These are phyloP conservation scores for Malurus elegans DNA, from an alignment of 2,113 vertebrate genomes.

Conservation along the genomic window DNA sequence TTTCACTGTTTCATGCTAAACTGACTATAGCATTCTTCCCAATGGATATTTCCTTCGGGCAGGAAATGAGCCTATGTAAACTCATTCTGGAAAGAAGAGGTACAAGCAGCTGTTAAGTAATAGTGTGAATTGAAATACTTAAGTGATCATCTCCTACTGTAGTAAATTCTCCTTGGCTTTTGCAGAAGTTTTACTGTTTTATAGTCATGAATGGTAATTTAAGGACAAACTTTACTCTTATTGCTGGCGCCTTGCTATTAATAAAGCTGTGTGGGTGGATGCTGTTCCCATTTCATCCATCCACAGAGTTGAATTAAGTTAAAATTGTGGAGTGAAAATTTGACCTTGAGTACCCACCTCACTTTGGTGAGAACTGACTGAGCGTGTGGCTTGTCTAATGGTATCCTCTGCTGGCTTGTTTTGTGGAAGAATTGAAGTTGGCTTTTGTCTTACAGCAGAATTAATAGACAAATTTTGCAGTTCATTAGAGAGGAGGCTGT, in stretches of 20 bases:
- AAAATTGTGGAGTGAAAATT: background rate
- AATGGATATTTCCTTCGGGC: background rate
- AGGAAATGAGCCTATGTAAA: slow-evolving; percentile 13
- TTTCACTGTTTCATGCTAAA: background rate
- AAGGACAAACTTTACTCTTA: background rate
- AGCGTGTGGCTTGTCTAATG: accelerated
- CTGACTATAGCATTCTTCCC: background rate
- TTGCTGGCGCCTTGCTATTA: slow-evolving; percentile 29
- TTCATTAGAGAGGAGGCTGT: background rate
- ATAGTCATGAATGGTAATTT: background rate
- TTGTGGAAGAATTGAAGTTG: background rate
- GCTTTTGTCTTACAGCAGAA: background rate
- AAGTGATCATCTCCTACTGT: background rate
- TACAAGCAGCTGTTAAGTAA: background rate
- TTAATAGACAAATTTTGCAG: background rate
- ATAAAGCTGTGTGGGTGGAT: slow-evolving; percentile 4
- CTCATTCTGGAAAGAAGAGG: background rate
- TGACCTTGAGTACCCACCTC: background rate
- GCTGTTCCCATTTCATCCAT: background rate
- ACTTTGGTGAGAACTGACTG: background rate
- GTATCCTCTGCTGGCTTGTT: background rate
- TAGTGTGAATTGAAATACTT: background rate
- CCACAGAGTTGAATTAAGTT: background rate
- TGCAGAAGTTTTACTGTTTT: background rate
- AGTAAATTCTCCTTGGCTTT: slow-evolving; percentile 8